Evolutionary conservation across 1,140 invertebrate genomes (phyloP), one percentile per base, ranked within the genome.

Genomic region (Himalopsyche phryganea): DNA sequence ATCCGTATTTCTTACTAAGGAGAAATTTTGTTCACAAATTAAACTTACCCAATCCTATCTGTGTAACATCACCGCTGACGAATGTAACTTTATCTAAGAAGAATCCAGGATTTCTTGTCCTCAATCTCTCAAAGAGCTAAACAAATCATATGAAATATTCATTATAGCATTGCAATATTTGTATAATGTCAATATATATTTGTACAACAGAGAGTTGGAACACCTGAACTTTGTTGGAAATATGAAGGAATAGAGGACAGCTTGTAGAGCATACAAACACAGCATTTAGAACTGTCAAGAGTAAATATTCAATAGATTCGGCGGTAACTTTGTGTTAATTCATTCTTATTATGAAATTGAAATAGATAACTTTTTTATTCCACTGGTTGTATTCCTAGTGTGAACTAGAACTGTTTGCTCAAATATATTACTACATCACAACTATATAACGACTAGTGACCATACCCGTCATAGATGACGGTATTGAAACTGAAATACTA

Each of bases 11-110:
- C n/a, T 35, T 7, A 7, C n/a, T 35, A 35, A 35, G 6, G 33
- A 7, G 33, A 7, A 6, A 7, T 35, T 35, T 6, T 35, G 33
- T 35, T 35, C n/a, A 35, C 33, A n/a, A n/a, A 35, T n/a, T 35
- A 7, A 7, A n/a, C 6, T 71, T 65, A 71, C 86, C 89, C 50
- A 89, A 66, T 1, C 79, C 81, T 11, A 82, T 65, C 48, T 84
- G 67, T 28, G 80, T 77, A 0, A 90, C 82, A 73, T 98, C 92
- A 1, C 95, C 95, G 17, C 67, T 67, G 1, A 98, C 80, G 0
- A 88, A 82, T 46, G 85, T 80, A 5, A 98, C 73, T 73, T 96
- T 95, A 1, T 85, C 69, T 15, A 69, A 54, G 36, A 79, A 73
- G 9, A 69, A 50, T 11, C 70, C 69, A 1, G 84, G 84, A 15